These are phyloP conservation scores for Mizuhopecten yessoensis DNA, from an alignment of 1,140 invertebrate species.

Conservation along the genomic window DNA sequence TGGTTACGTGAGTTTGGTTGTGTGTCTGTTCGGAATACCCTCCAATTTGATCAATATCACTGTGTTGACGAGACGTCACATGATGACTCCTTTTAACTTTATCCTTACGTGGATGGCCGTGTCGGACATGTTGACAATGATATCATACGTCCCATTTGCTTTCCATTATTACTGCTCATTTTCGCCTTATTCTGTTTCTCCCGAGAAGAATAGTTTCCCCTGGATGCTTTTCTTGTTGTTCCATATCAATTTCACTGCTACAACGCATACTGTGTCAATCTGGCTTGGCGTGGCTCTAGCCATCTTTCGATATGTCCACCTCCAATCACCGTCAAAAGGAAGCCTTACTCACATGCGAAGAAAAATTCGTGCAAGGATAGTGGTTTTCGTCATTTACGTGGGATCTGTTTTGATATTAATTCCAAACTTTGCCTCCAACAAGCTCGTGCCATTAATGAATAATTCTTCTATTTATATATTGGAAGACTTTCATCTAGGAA, in stretches of 20 bases:
- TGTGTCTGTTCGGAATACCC: constrained; percentile 94
- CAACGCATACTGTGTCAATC: constrained; percentile 95
- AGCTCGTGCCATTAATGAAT: constrained; percentile 54
- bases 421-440: constrained; percentile 87
- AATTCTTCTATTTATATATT: constrained; percentile 63
- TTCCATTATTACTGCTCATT: constrained; percentile 85
- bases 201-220: constrained; percentile 62
- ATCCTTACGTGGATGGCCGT: constrained; percentile 93
- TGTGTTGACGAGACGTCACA: constrained; percentile 92
- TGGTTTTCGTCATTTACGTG: constrained; percentile 89
- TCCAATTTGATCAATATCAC: constrained; percentile 95
- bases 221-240: constrained; percentile 80
- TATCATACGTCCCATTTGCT: constrained; percentile 93
- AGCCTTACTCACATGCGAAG: constrained; percentile 86
- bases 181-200: constrained; percentile 49
- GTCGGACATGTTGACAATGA: constrained; percentile 93
- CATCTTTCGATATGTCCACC: constrained; percentile 95
- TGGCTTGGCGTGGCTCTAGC: constrained; percentile 95
- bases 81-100: constrained; percentile 92
- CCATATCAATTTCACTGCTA: constrained; percentile 88
- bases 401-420: constrained; percentile 90
- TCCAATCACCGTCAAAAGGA: constrained; percentile 87
- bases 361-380: constrained; percentile 87
- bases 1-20: constrained; percentile 88
- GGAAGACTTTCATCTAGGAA: constrained; percentile 68